Evolutionary conservation across 2,113 vertebrate species (phyloP), one percentile per base, ranked within the genome.

Genomic region (Aramus guarauna): DNA sequence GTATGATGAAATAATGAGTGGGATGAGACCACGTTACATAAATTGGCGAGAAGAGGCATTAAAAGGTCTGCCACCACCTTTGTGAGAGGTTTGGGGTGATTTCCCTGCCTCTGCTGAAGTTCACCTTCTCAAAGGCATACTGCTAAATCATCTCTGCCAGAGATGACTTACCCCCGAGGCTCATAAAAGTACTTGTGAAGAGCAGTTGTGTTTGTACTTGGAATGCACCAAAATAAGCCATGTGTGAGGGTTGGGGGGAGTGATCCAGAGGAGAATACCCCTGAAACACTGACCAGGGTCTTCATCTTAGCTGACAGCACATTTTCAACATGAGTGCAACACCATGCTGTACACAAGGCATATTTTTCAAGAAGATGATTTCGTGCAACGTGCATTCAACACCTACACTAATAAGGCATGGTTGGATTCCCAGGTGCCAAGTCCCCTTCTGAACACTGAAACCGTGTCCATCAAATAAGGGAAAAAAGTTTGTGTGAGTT

Each of bases 1-100:
- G 58, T 84, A 96, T 96, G 95, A 96, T 97, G 96, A 97, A 97
- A 97, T 97, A 96, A 96, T 91, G 95, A 97, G 95, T 97, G 94
- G 96, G 96, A 97, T 94, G 95, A 96, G 95, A 97, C 94, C 93
- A 85, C 92, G 95, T 97, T 97, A 96, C 95, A 96, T 97, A 96
- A 96, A 96, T 87, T 97, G 96, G 96, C 92, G 95, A 71, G 50
- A n/a, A n/a, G n/a, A n/a, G n/a, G n/a, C 4, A 0, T 92, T 91
- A 77, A 48, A 81, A 89, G 18, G 18, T 59, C n/a, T 82, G 32
- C 45, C 37, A 53, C 23, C 73, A 87, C 52, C 12, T 68, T 22
- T 0, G 2, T 82, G 80, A 95, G 80, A 89, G 24, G 13, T 86
- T 62, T 87, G 73, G 52, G 80, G 27, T 91, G 80, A 79, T 81